Evolutionary conservation across 2,888 invertebrate species (phyloP).

Genomic region (Leptinotarsa tumamoca): DNA sequence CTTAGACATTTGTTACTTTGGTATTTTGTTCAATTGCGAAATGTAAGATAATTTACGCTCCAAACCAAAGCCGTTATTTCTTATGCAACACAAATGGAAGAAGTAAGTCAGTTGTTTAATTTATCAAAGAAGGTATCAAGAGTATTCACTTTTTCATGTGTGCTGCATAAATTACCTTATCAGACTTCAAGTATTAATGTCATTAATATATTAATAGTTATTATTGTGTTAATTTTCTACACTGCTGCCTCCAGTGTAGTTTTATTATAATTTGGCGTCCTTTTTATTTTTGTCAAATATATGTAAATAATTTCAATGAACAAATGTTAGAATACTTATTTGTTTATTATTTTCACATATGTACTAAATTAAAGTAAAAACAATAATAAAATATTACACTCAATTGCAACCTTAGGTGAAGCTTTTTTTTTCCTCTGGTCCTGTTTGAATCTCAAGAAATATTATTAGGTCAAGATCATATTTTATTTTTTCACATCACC

Average conservation of each 20-base stretch:
- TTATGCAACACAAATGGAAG: constrained; percentile 46
- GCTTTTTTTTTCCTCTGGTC: background rate
- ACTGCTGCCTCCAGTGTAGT: constrained; percentile 56
- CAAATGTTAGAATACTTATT: constrained; percentile 65
- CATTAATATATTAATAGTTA: constrained; percentile 60
- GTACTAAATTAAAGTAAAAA: constrained; percentile 61
- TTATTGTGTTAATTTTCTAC: constrained; percentile 57
- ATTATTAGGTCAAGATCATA: background rate
- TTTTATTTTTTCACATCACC: too few species aligned
- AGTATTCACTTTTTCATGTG: constrained; percentile 37
- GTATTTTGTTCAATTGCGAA: constrained; percentile 58
- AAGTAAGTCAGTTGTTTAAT: constrained; percentile 18
- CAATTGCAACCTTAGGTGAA: constrained; percentile 21
- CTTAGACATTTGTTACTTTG: constrained; percentile 60
- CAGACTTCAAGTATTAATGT: constrained; percentile 64
- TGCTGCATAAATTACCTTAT: constrained; percentile 51
- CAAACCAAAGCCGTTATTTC: constrained; percentile 62
- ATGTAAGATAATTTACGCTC: constrained; percentile 57
- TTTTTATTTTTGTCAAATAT: constrained; percentile 61
- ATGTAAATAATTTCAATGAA: constrained; percentile 62
- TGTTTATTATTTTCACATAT: constrained; percentile 65
- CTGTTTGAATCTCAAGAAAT: background rate
- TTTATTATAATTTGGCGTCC: constrained; percentile 58
- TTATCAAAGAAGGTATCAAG: constrained; percentile 31
- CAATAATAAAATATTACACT: constrained; percentile 56